These are phyloP conservation scores for Myotis pilosus DNA, from an alignment of 2,797 vertebrate genomes.

Conservation along the genomic window DNA sequence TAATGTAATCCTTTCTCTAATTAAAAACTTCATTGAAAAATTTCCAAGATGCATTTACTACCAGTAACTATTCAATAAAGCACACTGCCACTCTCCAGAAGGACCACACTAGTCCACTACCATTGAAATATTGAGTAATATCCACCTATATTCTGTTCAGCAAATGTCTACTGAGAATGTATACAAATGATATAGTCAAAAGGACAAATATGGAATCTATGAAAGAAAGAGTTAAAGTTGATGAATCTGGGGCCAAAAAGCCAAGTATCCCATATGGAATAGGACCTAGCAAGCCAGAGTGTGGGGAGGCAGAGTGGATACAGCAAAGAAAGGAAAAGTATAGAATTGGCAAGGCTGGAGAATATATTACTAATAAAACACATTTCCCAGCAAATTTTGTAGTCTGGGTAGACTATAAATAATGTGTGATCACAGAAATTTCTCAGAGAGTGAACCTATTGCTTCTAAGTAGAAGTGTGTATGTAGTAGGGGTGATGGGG, in stretches of 20 bases:
- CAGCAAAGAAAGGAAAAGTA: slow-evolving; percentile 66
- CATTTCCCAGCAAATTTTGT: slow-evolving; percentile 75
- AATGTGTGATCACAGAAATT: slow-evolving; percentile 79
- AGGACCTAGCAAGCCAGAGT: slow-evolving; percentile 61
- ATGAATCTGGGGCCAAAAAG: slow-evolving; percentile 68
- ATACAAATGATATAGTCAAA: slow-evolving; percentile 23
- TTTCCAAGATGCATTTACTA: slow-evolving; percentile 14
- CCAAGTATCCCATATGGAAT: slow-evolving; percentile 73
- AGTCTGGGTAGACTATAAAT: slow-evolving; percentile 78
- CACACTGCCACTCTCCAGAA: background rate
- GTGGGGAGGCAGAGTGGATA: slow-evolving; percentile 54
- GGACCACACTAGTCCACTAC: background rate
- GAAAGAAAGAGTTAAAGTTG: slow-evolving; percentile 57
- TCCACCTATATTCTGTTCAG: background rate
- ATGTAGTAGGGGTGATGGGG: background rate
- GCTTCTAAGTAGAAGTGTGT: slow-evolving; percentile 66
- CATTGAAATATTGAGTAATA: slow-evolving; percentile 19
- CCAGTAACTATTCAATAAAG: slow-evolving; percentile 24
- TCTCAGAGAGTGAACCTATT: slow-evolving; percentile 74
- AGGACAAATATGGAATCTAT: slow-evolving; percentile 15
- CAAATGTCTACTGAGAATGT: slow-evolving; percentile 12
- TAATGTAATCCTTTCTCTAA: slow-evolving; percentile 15
- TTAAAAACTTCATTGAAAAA: slow-evolving; percentile 40
- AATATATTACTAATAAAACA: slow-evolving; percentile 80
- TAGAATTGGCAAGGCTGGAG: slow-evolving; percentile 72